Conservation (phyloP, 2,797 vertebrate species). For the Sebastes hopkinsi region DNA sequence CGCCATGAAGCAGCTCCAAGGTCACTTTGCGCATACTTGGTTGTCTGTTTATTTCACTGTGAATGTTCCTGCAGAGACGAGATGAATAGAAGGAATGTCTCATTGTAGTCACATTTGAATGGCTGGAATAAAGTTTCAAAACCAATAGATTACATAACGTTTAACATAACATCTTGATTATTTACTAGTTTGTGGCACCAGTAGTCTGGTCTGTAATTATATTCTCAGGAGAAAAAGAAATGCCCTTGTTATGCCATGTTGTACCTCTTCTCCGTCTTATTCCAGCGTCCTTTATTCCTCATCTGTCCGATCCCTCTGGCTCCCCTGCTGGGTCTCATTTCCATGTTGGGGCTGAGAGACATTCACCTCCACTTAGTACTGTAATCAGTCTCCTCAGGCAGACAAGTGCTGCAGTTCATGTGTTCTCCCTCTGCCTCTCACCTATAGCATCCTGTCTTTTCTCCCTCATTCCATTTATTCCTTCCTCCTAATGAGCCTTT, state of each 20-base stretch:
- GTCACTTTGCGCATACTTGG: conserved; percentile 7
- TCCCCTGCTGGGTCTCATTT: conserved; percentile 37
- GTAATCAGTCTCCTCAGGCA: conserved; percentile 47
- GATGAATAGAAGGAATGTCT: conserved; percentile 34
- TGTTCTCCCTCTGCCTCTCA: conserved; percentile 5
- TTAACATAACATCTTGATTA: neutral
- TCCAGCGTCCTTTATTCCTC: neutral
- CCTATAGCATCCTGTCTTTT: neutral
- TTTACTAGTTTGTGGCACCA: neutral
- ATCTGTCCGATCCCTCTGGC: neutral
- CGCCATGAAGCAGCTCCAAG: conserved; percentile 22
- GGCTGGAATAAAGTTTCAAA: conserved; percentile 7
- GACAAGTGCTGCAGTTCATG: conserved; percentile 24
- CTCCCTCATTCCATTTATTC: neutral
- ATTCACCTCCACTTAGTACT: conserved; percentile 42
- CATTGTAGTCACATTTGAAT: neutral
- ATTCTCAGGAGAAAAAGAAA: neutral
- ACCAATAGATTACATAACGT: neutral
- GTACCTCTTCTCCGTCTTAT: neutral
- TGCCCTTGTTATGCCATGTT: neutral
- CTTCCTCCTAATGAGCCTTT: neutral
- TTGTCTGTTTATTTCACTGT: neutral
- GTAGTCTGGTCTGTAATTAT: conserved; percentile 1
- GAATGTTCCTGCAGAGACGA: neutral
- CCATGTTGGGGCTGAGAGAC: conserved; percentile 25